Evolutionary conservation across 1,140 invertebrate genomes (phyloP).

Genomic region (Formica exsecta): DNA sequence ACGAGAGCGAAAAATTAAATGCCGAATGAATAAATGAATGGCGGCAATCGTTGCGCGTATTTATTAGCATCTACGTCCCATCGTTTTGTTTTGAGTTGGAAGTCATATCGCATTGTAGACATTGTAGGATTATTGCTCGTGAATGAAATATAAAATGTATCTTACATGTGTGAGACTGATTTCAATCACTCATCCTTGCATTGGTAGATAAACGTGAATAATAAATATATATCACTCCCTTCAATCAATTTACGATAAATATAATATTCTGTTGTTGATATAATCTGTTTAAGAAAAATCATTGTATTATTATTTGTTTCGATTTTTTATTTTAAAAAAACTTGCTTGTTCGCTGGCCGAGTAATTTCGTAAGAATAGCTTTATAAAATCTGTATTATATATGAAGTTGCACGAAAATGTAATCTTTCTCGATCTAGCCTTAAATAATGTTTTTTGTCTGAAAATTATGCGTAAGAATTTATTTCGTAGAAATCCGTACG

Average conservation of each 20-base stretch:
- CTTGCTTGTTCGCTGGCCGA: not conserved
- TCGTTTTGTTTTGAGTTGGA: conserved; percentile 55
- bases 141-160: conserved; percentile 68
- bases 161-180: not conserved
- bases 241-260: not conserved
- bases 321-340: not conserved
- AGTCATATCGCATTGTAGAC: conserved; percentile 60
- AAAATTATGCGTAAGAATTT: not conserved
- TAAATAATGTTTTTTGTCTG: not conserved
- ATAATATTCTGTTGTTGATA: not conserved
- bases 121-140: conserved; percentile 64
- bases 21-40: conserved; percentile 3
- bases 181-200: not conserved
- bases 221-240: not conserved
- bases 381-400: not conserved
- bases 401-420: not conserved
- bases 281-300: not conserved
- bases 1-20: conserved; percentile 7
- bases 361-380: not conserved
- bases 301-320: not conserved
- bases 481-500: not conserved
- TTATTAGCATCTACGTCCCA: conserved; percentile 37
- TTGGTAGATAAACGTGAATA: not conserved
- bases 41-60: conserved; percentile 50
- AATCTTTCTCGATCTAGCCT: not conserved